phyloP scores from a whole-genome alignment of 1,140 invertebrate species.

The Drosophila neocordata region DNA sequence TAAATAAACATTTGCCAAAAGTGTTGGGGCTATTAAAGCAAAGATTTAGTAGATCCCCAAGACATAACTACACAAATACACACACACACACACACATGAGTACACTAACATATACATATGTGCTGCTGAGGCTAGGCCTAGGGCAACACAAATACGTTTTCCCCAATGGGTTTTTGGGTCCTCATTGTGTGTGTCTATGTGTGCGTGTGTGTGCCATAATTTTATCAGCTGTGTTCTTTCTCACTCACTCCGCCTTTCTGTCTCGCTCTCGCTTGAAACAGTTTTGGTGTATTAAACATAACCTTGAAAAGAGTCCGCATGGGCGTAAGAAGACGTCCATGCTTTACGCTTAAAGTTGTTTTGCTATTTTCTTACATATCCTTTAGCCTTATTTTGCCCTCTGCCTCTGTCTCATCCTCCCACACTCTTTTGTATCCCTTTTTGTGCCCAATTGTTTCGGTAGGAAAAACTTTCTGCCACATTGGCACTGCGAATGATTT shows the following conservation, averaged over 20 bases:
- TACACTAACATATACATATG: not conserved
- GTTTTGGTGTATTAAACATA: constrained; percentile 12
- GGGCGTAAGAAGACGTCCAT: constrained; percentile 32
- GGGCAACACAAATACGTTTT: constrained; percentile 21
- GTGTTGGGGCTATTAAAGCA: constrained; percentile 52
- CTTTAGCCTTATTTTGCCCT: not conserved
- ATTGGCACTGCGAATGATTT: constrained; percentile 73
- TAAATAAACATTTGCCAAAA: constrained; percentile 55
- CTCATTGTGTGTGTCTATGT: constrained; percentile 5
- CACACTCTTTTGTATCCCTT: constrained; percentile 9
- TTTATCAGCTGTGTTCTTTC: constrained; percentile 26
- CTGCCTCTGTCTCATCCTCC: constrained; percentile 9
- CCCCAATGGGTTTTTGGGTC: constrained; percentile 2
- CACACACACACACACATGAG: not conserved
- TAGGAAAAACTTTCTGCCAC: constrained; percentile 43
- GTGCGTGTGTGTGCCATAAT: constrained; percentile 35
- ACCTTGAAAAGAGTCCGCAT: constrained; percentile 45
- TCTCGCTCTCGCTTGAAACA: no score
- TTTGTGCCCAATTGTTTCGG: constrained; percentile 16
- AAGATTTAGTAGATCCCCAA: constrained; percentile 50
- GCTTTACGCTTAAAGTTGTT: constrained; percentile 33
- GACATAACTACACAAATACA: not conserved
- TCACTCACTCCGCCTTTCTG: not conserved
- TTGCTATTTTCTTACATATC: constrained; percentile 15
- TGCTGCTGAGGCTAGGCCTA: not conserved